Evolutionary conservation across 2,113 vertebrate species (phyloP), one percentile per base, ranked within the genome.

Genomic region (Scatophagus argus): DNA sequence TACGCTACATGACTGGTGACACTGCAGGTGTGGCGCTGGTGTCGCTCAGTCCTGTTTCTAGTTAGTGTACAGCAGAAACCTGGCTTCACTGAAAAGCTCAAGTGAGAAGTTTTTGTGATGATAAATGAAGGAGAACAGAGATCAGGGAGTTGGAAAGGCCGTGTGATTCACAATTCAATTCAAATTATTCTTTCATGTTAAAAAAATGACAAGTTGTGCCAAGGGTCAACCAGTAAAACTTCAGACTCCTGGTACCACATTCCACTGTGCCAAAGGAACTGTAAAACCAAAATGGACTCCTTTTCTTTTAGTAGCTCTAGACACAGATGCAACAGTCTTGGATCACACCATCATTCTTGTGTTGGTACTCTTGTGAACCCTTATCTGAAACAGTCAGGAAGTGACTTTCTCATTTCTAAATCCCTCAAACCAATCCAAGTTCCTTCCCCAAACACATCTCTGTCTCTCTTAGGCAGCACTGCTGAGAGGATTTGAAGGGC

Each of bases 401-500:
- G 25, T 27, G 59, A 64, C 21, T 38, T 52, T 25, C 43, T 70
- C 36, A 60, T 7, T 23, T 32, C n/a, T 19, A 59, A 43, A 14
- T 46, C 62, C 58, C 31, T 23, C 60, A 34, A 36, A 14, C 21
- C 31, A 9, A 74, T 52, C 32, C 27, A 38, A 6, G 23, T 7
- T 19, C 38, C 23, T 5, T 65, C 17, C 17, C 25, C 17, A 13
- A 32, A 56, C 16, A 49, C 32, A 27, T 25, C n/a, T 51, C 32
- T 32, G 17, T 11, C 12, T 36, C 19, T 63, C 23, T 75, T 54
- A 61, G 72, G 29, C 59, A 51, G 38, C 11, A n/a, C 49, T n/a
- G 52, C 43, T 89, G 85, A 91, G 74, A 64, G 89, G 84, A 93
- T 94, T 83, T 75, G 61, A 87, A 80, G 27, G 85, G 79, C 62